Conservation (phyloP, 2,113 vertebrate species). For the Ondatra zibethicus region DNA sequence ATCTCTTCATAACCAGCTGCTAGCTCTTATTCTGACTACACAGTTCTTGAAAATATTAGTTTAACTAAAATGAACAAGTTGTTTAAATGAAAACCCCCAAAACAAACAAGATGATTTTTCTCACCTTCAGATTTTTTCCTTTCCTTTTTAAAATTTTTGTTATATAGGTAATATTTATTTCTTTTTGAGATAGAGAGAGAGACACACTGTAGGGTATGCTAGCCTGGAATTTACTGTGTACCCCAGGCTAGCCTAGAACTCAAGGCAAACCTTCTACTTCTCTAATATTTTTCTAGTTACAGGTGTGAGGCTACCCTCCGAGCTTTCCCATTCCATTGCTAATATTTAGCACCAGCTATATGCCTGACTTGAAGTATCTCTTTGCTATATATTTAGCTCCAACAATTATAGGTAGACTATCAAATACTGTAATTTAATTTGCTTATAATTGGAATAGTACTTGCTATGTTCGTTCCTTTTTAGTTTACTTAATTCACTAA, state of each 20-base stretch:
- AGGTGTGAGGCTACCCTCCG: not conserved
- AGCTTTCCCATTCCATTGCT: not conserved
- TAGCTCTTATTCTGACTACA: not conserved
- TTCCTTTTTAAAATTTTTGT: not conserved
- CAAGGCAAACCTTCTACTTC: not conserved
- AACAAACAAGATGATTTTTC: not conserved
- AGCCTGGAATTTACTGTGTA: not conserved
- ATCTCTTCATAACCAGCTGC: not conserved
- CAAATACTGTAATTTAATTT: not conserved
- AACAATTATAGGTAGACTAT: constrained; percentile 3
- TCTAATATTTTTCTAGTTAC: no score
- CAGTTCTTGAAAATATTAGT: not conserved
- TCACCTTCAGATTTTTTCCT: not conserved
- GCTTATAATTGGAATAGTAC: not conserved
- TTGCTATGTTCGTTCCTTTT: not conserved
- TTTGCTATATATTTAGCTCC: not conserved
- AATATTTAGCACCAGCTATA: not conserved
- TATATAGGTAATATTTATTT: not conserved
- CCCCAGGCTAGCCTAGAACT: not conserved
- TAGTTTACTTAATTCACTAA: not conserved
- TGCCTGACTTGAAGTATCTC: not conserved
- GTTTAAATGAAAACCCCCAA: not conserved
- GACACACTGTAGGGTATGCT: not conserved
- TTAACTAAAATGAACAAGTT: not conserved
- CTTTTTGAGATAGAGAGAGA: no score